Evolutionary conservation across 1,140 invertebrate genomes (phyloP).

Genomic region (Mactra quadrangularis): DNA sequence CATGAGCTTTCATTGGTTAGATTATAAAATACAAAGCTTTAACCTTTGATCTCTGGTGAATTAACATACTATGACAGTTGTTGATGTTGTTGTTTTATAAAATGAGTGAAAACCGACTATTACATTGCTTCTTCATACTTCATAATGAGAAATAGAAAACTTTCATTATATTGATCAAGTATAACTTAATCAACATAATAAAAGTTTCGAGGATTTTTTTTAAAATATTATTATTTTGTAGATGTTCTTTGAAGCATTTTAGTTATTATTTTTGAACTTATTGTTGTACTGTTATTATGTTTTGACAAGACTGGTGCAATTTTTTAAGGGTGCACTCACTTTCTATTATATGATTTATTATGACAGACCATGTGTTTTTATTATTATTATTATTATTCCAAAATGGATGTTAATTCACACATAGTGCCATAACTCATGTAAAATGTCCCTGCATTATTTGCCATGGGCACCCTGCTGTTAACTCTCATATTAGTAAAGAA

Average conservation of each 20-base stretch:
- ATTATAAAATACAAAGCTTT: constrained; percentile 9
- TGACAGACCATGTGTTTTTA: constrained; percentile 21
- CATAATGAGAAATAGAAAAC: constrained; percentile 34
- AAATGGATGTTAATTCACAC: background rate
- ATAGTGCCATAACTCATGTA: constrained; percentile 16
- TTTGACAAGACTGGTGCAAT: constrained; percentile 56
- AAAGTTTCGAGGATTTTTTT: too few species aligned
- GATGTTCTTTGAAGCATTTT: constrained; percentile 56
- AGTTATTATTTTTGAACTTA: constrained; percentile 56
- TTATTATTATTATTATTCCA: background rate
- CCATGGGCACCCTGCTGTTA: too few species aligned
- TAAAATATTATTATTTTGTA: constrained; percentile 15
- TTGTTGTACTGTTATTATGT: constrained; percentile 53
- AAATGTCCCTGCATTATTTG: constrained; percentile 1
- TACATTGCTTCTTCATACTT: constrained; percentile 57
- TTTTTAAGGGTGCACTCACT: constrained; percentile 33
- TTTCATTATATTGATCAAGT: constrained; percentile 31
- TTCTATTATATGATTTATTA: constrained; percentile 6
- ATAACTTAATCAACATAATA: constrained; percentile 21
- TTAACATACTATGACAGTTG: constrained; percentile 14
- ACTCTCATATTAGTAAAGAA: too few species aligned
- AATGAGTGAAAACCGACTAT: constrained; percentile 1
- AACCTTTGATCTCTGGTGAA: constrained; percentile 21
- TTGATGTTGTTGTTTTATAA: too few species aligned
- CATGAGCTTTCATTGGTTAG: constrained; percentile 31